Evolutionary conservation across 2,113 vertebrate species (phyloP).

Genomic region (Lophura nycthemera): DNA sequence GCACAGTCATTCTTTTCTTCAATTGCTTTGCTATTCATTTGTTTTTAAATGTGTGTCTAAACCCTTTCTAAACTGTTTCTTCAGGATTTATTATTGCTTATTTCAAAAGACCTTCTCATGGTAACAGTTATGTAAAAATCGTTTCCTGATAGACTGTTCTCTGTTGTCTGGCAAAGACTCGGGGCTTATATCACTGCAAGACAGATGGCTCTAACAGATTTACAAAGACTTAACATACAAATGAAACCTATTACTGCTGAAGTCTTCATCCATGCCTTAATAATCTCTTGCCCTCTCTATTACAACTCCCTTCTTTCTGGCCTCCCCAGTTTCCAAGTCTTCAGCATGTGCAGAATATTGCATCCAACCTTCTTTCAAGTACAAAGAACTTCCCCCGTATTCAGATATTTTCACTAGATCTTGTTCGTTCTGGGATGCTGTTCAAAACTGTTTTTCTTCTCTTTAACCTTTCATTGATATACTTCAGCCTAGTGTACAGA

Average conservation of each 20-base stretch:
- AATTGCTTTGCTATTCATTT: constrained; percentile 6
- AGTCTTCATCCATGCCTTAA: constrained; percentile 67
- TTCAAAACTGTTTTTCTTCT: constrained; percentile 24
- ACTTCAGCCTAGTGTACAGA: background rate
- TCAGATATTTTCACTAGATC: constrained; percentile 53
- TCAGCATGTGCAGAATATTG: constrained; percentile 37
- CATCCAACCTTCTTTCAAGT: constrained; percentile 42
- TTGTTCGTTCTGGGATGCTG: constrained; percentile 26
- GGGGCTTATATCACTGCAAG: constrained; percentile 62
- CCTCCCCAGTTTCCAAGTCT: constrained; percentile 49
- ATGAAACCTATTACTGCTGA: constrained; percentile 66
- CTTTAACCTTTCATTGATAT: constrained; percentile 32
- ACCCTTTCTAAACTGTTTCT: constrained; percentile 51
- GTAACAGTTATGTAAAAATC: constrained; percentile 70
- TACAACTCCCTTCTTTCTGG: constrained; percentile 47
- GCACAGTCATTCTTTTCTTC: background rate
- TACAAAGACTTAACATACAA: constrained; percentile 59
- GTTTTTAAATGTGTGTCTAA: constrained; percentile 39
- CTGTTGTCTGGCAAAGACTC: constrained; percentile 64
- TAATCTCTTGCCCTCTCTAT: constrained; percentile 60
- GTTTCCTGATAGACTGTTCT: constrained; percentile 70
- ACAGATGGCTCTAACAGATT: constrained; percentile 71
- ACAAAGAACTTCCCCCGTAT: constrained; percentile 31
- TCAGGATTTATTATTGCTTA: constrained; percentile 61
- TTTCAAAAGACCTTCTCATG: constrained; percentile 62